Percentiles rank a stretch among this genome's conserved stretches.
Evolutionary conservation across 2,888 invertebrate species (phyloP).

Genomic region (Polia nebulosa): DNA sequence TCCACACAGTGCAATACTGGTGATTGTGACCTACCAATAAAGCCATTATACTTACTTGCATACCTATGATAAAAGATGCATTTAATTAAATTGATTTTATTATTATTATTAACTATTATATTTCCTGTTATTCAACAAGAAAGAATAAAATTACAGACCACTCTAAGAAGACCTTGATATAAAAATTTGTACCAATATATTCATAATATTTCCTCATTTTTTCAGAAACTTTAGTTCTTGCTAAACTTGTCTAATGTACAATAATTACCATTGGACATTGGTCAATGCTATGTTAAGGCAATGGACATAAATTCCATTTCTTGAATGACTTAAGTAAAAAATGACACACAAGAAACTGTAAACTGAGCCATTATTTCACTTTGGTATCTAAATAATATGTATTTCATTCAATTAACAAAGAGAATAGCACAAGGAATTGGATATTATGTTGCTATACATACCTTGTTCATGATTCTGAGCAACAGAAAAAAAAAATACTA

Average conservation of each 20-base stretch:
- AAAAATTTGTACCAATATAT: not conserved
- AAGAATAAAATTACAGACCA: no score
- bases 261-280: conserved; percentile 32
- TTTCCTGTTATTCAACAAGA: no score
- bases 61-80: not conserved
- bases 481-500: conserved; percentile 37
- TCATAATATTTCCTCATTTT: conserved; percentile 16
- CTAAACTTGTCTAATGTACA: conserved; percentile 22
- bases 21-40: not conserved
- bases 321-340: conserved; percentile 3
- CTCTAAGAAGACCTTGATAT: not conserved
- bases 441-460: conserved; percentile 42
- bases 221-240: not conserved
- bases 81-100: conserved; percentile 1
- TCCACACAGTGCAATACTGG: not conserved
- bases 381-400: not conserved
- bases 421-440: not conserved
- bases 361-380: conserved; percentile 15
- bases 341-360: not conserved
- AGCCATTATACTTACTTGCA: conserved; percentile 4
- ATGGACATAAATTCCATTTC: conserved; percentile 34
- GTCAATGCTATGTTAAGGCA: conserved; percentile 15
- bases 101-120: no score
- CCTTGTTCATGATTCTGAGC: conserved; percentile 39
- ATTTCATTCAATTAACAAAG: conserved; percentile 16